phyloP scores from a whole-genome alignment of 2,113 vertebrate species.

The Papio anubis region DNA sequence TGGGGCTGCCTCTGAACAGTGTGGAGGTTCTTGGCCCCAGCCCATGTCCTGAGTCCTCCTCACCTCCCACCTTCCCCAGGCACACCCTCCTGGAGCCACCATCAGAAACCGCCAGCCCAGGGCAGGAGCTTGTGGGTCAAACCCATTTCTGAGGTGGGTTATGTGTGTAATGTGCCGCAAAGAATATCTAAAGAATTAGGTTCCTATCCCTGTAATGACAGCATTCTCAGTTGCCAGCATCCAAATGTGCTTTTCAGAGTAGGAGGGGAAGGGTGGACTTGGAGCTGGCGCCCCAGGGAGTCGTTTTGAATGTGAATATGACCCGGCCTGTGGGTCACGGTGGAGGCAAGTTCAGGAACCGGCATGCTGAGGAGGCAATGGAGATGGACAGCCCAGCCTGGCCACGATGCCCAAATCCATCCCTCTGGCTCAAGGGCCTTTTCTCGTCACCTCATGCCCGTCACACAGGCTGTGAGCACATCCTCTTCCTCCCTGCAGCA shows the following conservation, averaged over 20 bases:
- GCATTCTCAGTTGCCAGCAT: fast-evolving
- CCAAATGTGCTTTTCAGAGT: fast-evolving
- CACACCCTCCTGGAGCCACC: background rate
- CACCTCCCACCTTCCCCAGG: background rate
- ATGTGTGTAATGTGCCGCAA: background rate
- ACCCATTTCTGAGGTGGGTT: background rate
- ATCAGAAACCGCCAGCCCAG: fast-evolving
- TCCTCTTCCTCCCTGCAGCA: fast-evolving
- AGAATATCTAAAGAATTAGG: background rate
- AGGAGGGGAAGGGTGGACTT: fast-evolving
- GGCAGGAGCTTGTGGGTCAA: too few relatives aligned
- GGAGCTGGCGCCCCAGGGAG: background rate
- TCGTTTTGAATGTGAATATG: too few relatives aligned
- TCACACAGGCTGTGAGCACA: fast-evolving
- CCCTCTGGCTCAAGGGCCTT: background rate
- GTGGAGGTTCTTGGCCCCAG: background rate
- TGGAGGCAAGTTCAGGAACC: fast-evolving
- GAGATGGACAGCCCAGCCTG: background rate
- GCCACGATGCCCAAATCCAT: fast-evolving
- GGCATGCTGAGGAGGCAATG: too few relatives aligned
- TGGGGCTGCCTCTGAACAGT: fast-evolving
- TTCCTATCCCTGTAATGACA: too few relatives aligned
- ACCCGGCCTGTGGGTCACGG: background rate
- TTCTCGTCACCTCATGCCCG: fast-evolving
- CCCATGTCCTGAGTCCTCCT: fast-evolving